A percentile compares a stretch with the other conserved stretches of the same genome.
phyloP scores from a whole-genome alignment of 2,888 invertebrate species.

The Protodeltote pygarga region DNA sequence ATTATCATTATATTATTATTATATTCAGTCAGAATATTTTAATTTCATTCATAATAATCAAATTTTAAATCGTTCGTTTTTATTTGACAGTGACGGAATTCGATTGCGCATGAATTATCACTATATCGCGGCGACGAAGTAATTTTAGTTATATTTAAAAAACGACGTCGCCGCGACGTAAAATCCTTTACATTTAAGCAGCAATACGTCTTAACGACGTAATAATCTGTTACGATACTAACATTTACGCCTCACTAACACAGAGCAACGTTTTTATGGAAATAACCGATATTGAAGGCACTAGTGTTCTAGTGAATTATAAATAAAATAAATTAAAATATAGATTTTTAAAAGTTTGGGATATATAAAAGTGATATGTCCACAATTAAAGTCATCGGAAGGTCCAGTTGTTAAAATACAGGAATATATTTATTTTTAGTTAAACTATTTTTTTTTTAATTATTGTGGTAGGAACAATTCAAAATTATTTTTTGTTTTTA shows the following conservation, averaged over 20 bases:
- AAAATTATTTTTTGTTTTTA: neutral
- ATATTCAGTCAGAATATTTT: too few species aligned
- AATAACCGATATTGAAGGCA: slow-evolving; percentile 74
- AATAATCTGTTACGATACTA: slow-evolving; percentile 49
- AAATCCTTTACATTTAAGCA: slow-evolving; percentile 33
- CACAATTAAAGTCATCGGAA: slow-evolving; percentile 52
- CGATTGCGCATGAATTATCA: slow-evolving; percentile 11
- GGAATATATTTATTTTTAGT: too few species aligned
- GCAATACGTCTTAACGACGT: slow-evolving; percentile 33
- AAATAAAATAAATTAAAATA: slow-evolving; percentile 32
- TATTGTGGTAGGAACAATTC: too few species aligned
- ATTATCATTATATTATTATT: too few species aligned
- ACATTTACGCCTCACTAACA: slow-evolving; percentile 76
- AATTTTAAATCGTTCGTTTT: neutral
- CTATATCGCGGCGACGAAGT: slow-evolving; percentile 9
- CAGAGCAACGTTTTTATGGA: slow-evolving; percentile 69
- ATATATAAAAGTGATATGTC: slow-evolving; percentile 42
- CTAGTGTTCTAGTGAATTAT: slow-evolving; percentile 81
- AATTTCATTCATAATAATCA: neutral
- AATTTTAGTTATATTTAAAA: slow-evolving; percentile 1
- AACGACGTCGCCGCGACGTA: slow-evolving; percentile 23
- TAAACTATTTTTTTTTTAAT: too few species aligned
- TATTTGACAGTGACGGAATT: slow-evolving; percentile 22
- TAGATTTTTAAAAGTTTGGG: slow-evolving; percentile 31
- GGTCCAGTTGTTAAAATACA: slow-evolving; percentile 30